phyloP scores from a whole-genome alignment of 1,140 invertebrate genomes.

The Aphidius ervi region DNA sequence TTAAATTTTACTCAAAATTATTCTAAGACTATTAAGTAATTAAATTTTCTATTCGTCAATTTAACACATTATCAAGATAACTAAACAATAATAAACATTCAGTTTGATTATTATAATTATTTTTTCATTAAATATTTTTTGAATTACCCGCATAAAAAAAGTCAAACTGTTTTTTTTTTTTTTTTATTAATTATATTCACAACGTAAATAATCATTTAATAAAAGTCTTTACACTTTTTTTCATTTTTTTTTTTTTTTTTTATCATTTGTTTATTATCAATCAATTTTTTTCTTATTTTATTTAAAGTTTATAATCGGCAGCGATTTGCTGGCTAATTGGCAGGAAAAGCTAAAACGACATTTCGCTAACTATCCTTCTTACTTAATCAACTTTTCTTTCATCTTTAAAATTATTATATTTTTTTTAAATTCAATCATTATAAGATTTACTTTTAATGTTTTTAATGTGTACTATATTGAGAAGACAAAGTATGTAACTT shows the following conservation, averaged over 20 bases:
- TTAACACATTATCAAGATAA: too few relatives aligned
- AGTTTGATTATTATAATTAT: not conserved
- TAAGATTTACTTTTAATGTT: slow-evolving; percentile 10
- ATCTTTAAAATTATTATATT: not conserved
- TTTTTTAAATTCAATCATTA: not conserved
- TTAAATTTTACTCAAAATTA: too few relatives aligned
- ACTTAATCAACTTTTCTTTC: not conserved
- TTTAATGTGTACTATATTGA: not conserved
- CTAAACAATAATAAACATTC: too few relatives aligned
- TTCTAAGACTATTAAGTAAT: too few relatives aligned
- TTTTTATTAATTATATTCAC: not conserved
- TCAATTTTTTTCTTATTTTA: slow-evolving; percentile 1
- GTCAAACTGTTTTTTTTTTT: not conserved
- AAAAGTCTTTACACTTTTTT: not conserved
- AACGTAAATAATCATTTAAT: slow-evolving; percentile 9
- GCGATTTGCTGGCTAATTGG: slow-evolving; percentile 20
- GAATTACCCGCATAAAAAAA: too few relatives aligned
- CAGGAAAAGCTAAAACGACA: slow-evolving; percentile 17
- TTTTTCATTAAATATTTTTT: slow-evolving; percentile 7
- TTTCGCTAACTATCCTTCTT: not conserved
- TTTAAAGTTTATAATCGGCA: slow-evolving; percentile 15
- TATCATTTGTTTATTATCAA: not conserved
- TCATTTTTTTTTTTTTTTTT: slow-evolving; percentile 4
- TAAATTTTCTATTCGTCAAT: too few relatives aligned
- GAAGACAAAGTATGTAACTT: not conserved